Base-by-base conservation (phyloP, 2,797 vertebrate genomes). In the Coregonus suidteri region DNA sequence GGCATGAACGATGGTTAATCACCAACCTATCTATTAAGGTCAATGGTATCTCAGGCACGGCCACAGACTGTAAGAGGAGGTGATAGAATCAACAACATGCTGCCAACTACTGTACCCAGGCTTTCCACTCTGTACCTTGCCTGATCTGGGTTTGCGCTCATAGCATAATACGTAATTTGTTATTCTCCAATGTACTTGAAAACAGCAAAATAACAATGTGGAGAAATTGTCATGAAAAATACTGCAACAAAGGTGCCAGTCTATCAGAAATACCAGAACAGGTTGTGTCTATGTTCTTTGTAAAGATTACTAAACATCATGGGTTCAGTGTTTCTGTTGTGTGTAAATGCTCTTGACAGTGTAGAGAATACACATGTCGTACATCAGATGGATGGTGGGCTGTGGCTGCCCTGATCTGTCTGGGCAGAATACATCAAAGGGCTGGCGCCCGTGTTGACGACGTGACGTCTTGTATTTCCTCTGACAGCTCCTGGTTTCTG, bases 401-500 rank as follows among this genome's bases (percentile, higher is more conserved):
- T 25, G 5, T 20, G n/a, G 20, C 20, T 64, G 73, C 85, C 84
- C 81, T 70, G 82, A 82, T 83, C 85, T 88, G 88, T 86, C 84
- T 89, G 65, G 37, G 73, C 66, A 0, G 1, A 75, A 78, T 34
- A 83, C 87, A 84, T 90, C 86, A 88, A 89, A 90, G 80, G 75
- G 81, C 84, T 78, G 84, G 84, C 66, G 76, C 74, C 82, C 62
- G 51, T 71, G 77, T 76, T 65, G 56, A 87, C 82, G 54, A 86
- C 78, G 82, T 79, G 83, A 88, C 84, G 86, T 85, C 83, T 80
- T 72, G 76, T 89, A 86, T 74, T 82, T 83, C 79, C 52, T 25
- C 68, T 88, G 88, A 91, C 89, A 89, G 89, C 81, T 85, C 71
- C 90, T 93, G 92, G 81, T 91, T 92, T 87, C 87, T 84, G 86